Base-by-base conservation (phyloP, 2,888 invertebrate genomes). In the Steinernema carpocapsae region DNA sequence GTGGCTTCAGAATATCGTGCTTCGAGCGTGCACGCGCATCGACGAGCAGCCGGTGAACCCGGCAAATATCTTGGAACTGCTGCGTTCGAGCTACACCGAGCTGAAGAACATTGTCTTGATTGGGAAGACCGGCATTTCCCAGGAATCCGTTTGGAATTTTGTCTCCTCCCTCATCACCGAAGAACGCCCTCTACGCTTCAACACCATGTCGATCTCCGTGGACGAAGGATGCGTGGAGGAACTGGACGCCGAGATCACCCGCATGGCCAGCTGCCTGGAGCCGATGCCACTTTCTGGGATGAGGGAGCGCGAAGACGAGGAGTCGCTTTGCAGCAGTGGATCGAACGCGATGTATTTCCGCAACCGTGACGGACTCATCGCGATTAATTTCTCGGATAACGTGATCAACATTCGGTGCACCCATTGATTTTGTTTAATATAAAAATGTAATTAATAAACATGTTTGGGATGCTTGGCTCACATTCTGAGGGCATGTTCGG, bases 111-210 rank as follows among this genome's bases (percentile, higher is more conserved):
- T 64, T 17, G 64, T 64, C 17, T n/a, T 64, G 17, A 29, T 14
- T 32, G 64, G 37, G 29, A 6, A 29, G 17, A 14, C 17, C 14
- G 64, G 64, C 14, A 14, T 64, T 17, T 7, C 17, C 17, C 64
- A 64, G n/a, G 64, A 64, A 10, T 6, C 64, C 17, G 32, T 64
- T 26, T 29, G 29, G 64, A n/a, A 64, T 6, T 64, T 64, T 32
- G 14, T 64, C 32, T 17, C 26, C 32, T 64, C 64, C 17, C 64
- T 64, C 64, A 26, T 32, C 17, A 4, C 17, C 10, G 29, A 37
- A 17, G 64, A 29, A 26, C 14, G 10, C 14, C 64, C 64, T 17
- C 64, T 64, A 17, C 24, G 29, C 17, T 64, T 64, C 64, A 14
- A 17, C 17, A 26, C 32, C 17, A 29, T 29, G 19, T 12, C 64